Evolutionary conservation across 1,140 invertebrate genomes (phyloP), one percentile per base, ranked within the genome.

Genomic region (Hycleus cichorii): DNA sequence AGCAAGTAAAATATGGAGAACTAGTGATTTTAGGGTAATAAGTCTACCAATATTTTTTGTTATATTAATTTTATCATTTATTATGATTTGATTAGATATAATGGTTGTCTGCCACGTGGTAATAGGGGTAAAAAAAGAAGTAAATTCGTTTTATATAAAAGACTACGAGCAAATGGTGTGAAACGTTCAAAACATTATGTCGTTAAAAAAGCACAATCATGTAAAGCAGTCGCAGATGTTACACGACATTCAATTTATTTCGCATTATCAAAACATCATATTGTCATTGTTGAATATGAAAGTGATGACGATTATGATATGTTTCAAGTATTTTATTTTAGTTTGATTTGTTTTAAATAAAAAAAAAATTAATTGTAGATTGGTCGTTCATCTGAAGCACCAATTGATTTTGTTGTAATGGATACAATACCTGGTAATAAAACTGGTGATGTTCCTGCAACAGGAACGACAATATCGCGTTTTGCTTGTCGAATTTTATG

Each of bases 391-490:
- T 98, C 95, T 24, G 97, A 99, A 74, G 84, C 88, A 27, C 96
- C 96, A 27, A 99, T 99, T 67, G 97, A 99, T 80, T 99, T 99
- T 81, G 95, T 98, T 58, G 96, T 99, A 42, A 96, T 98, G 88
- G 97, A 99, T 75, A 99, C 97, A 38, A 85, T 93, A 68, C 88
- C 91, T 1, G 87, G 88, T 54, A 85, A 89, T 66, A 86, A 85
- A 69, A 82, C 75, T 53, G 81, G 78, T 51, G 88, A 90, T 67
- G 84, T 84, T 46, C 87, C 87, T 72, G 86, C 89, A 52, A 81
- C 88, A 64, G 90, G 93, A 73, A 93, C 90, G 76, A 95, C 97
- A 61, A 98, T 98, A 77, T 98, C 94, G 49, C 84, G 97, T 72
- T 99, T 98, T 80, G 95, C 97, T 3, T 99, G 96, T 80, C 82